Evolutionary conservation across 2,888 invertebrate genomes (phyloP), one percentile per base, ranked within the genome.

Genomic region (Biston stratarius): DNA sequence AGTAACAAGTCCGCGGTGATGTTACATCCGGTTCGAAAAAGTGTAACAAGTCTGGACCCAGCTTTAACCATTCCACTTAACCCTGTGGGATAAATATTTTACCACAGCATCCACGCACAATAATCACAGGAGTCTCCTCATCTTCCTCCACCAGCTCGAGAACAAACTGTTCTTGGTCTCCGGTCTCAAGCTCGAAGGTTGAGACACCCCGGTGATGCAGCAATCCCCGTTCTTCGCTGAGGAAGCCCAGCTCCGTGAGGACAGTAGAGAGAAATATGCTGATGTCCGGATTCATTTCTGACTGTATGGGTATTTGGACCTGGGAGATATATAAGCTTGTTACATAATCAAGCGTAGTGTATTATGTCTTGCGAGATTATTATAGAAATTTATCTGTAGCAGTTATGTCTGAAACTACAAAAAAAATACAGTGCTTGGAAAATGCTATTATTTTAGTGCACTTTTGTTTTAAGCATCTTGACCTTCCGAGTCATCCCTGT

Each of bases 81-180:
- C 24, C 38, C 9, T 38, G 6, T 38, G 38, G 38, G 9, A 38
- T 38, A 38, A 38, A 38, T 9, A 44, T 47, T 10, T 48, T 11
- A 48, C 11, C 10, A 48, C 6, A 33, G 24, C 3, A 40, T 55
- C n/a, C 12, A 55, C 55, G 33, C 55, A 61, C 48, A 40, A 33
- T 42, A 11, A 40, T 48, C 10, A 55, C 44, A 7, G 38, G 58
- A 58, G 79, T 83, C 68, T 79, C 77, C 53, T 85, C 86, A 69
- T 86, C 86, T 66, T 88, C 88, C 64, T 90, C 88, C 1, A 82
- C 69, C 34, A 92, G 68, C 48, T 90, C 84, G 58, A 91, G 75
- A 1, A 79, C 70, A 5, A 90, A 64, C 48, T 79, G 77, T 7
- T 76, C 80, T 5, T 84, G 83, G 24, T 89, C 86, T 0, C 81